Evolutionary conservation across 35 echinoderm and acorn worm species (phyloP).

Genomic region (Lytechinus variegatus): DNA sequence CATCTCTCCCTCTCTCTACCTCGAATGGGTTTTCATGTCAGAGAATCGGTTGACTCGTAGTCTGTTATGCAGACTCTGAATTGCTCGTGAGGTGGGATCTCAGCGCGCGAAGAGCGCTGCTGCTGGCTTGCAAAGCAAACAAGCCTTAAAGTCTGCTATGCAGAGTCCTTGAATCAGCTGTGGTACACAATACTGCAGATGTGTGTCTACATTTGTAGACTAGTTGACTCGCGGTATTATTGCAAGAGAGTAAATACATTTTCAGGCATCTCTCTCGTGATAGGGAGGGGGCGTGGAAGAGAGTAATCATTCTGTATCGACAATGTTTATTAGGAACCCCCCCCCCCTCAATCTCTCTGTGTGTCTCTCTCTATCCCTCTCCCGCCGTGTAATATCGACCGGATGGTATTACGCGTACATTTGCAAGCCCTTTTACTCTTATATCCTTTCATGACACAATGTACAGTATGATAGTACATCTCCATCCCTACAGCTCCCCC

Average conservation of each 20-base stretch:
- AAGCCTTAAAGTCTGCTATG: no score
- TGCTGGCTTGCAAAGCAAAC: no score
- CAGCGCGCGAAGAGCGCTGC: no score
- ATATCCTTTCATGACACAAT: background rate
- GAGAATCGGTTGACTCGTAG: background rate
- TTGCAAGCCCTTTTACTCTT: background rate
- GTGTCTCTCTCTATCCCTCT: background rate
- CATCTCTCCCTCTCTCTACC: background rate
- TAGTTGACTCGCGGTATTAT: no score
- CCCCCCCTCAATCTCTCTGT: no score
- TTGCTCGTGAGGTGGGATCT: no score
- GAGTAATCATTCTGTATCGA: background rate
- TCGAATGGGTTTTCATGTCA: background rate
- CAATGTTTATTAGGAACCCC: conserved; percentile 1
- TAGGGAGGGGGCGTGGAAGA: background rate
- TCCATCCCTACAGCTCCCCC: no score
- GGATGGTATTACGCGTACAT: background rate
- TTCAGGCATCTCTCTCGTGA: background rate
- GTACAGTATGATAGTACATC: no score
- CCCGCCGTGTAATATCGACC: background rate
- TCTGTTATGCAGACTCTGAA: background rate
- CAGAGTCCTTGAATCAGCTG: no score
- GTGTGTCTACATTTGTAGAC: no score
- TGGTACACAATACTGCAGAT: no score
- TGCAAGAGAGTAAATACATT: no score